These are phyloP conservation scores for Clarias platycephalus DNA, from an alignment of 2,797 vertebrate species.

Conservation along the genomic window DNA sequence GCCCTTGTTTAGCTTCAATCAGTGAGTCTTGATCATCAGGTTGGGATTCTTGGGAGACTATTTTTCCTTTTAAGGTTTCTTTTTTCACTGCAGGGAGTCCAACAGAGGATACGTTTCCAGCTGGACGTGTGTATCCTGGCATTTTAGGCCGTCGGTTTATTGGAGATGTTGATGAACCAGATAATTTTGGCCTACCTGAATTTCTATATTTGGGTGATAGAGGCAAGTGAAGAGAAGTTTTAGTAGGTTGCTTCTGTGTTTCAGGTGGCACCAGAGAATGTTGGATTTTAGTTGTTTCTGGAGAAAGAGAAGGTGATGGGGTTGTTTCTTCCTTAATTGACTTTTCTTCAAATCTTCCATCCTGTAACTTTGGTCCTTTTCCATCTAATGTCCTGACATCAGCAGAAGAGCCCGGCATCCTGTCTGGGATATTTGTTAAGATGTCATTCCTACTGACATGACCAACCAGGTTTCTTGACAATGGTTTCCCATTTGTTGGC, in stretches of 20 bases:
- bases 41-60: not conserved
- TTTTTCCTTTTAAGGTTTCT: not conserved
- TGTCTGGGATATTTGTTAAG: slow-evolving; percentile 38
- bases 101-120: not conserved
- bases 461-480: slow-evolving; percentile 6
- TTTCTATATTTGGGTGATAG: slow-evolving; percentile 12
- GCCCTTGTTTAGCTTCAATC: not conserved
- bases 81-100: not conserved
- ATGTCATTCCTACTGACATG: slow-evolving; percentile 30
- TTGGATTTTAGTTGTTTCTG: not conserved
- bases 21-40: not conserved
- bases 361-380: not conserved
- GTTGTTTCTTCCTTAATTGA: slow-evolving; percentile 17
- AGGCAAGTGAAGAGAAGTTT: slow-evolving; percentile 17
- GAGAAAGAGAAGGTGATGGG: slow-evolving; percentile 27
- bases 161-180: not conserved
- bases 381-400: not conserved
- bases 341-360: slow-evolving; percentile 11
- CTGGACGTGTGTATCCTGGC: not conserved
- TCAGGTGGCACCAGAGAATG: slow-evolving; percentile 29
- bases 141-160: not conserved
- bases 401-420: slow-evolving; percentile 53
- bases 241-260: slow-evolving; percentile 2
- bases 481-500: not conserved
- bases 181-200: not conserved